Conservation (phyloP, 2,888 invertebrate species). For the Osmoderma eremita region DNA sequence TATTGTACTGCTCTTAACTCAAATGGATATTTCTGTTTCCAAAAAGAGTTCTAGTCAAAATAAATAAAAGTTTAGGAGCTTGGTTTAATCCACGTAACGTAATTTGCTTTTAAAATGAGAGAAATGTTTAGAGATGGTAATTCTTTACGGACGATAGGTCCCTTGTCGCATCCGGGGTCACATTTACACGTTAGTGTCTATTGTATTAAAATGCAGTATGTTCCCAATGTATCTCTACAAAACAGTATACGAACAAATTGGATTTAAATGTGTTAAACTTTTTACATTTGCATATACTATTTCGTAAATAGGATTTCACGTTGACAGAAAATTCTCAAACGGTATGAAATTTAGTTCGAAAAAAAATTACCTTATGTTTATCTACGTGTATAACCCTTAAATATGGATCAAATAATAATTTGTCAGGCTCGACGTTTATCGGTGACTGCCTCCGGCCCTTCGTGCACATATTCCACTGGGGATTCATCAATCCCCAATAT, state of each 20-base stretch:
- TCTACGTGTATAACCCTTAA: constrained; percentile 90
- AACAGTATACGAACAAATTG: not conserved
- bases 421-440: constrained; percentile 95
- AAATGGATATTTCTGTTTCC: too few species aligned
- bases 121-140: too few species aligned
- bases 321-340: constrained; percentile 25
- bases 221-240: too few species aligned
- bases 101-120: too few species aligned
- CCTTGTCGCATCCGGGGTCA: too few species aligned
- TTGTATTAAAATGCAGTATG: too few species aligned
- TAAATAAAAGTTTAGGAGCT: too few species aligned
- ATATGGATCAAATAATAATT: constrained; percentile 94
- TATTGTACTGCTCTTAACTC: too few species aligned
- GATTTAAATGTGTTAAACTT: not conserved
- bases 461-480: constrained; percentile 97
- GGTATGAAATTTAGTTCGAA: not conserved
- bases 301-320: not conserved
- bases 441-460: constrained; percentile 97
- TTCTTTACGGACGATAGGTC: too few species aligned
- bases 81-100: too few species aligned
- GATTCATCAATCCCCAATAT: constrained; percentile 98
- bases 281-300: not conserved
- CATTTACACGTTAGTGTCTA: too few species aligned
- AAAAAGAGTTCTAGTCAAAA: too few species aligned
- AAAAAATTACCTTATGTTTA: constrained; percentile 84